phyloP scores from a whole-genome alignment of 37 sponge, comb jelly and placozoan genomes.

The Theonella swinhoei region DNA sequence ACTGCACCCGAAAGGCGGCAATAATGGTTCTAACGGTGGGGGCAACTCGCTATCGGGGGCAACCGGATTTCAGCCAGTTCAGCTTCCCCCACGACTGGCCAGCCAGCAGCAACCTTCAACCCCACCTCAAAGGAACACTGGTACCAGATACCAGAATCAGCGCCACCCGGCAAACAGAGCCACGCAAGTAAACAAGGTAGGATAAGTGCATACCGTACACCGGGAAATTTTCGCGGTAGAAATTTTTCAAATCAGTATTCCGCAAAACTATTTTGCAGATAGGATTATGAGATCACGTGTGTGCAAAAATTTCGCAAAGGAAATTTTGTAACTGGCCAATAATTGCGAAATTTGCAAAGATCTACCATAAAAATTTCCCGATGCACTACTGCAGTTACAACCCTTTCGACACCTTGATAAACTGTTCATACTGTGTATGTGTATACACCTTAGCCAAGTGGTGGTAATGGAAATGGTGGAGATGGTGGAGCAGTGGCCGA shows the following conservation, averaged over 20 bases:
- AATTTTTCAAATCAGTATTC: no score
- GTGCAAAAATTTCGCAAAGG: no score
- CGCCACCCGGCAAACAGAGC: slow-evolving; percentile 74
- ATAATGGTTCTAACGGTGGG: not conserved
- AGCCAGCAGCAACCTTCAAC: slow-evolving; percentile 18
- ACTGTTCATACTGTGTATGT: no score
- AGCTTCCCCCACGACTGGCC: slow-evolving; percentile 46
- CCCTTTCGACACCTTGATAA: no score
- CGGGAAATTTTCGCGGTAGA: no score
- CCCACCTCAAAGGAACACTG: slow-evolving; percentile 22
- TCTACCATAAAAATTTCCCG: no score
- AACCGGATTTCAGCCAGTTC: slow-evolving; percentile 6
- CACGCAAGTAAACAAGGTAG: not conserved
- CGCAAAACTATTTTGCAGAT: no score
- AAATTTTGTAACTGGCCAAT: no score
- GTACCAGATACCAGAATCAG: slow-evolving; percentile 79
- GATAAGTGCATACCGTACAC: no score
- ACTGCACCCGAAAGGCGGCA: not conserved
- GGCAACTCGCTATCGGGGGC: not conserved
- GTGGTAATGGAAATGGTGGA: not conserved
- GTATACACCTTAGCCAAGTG: not conserved
- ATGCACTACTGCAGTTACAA: no score
- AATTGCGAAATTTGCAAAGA: no score
- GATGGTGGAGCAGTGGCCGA: slow-evolving; percentile 2
- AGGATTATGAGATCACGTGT: no score